These are phyloP conservation scores for Phalanger gymnotis DNA, from an alignment of 2,797 vertebrate species.

Conservation along the genomic window DNA sequence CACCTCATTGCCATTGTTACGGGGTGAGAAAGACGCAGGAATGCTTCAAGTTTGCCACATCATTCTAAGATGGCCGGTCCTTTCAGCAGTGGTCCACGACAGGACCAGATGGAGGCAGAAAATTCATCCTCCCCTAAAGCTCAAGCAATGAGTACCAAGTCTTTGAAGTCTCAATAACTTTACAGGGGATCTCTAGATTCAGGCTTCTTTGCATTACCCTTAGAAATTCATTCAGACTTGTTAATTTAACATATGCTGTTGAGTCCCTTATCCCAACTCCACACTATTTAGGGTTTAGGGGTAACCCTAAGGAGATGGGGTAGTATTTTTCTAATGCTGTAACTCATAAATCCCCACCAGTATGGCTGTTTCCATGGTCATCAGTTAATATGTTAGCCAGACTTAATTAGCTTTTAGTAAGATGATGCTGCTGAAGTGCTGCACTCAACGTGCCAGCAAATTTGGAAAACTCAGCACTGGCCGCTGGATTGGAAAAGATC, in stretches of 20 bases:
- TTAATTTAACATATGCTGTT: too few species aligned
- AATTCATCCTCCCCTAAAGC: not conserved
- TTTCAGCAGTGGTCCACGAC: not conserved
- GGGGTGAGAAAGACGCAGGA: not conserved
- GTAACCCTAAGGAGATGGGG: not conserved
- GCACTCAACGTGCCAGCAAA: too few species aligned
- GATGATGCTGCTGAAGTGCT: too few species aligned
- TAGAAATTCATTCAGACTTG: too few species aligned
- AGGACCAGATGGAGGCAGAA: not conserved
- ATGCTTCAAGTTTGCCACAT: not conserved
- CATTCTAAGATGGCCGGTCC: not conserved
- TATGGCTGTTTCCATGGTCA: not conserved
- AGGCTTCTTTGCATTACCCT: too few species aligned
- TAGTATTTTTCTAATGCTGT: not conserved
- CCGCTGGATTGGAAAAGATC: too few species aligned
- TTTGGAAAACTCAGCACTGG: too few species aligned
- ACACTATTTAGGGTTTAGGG: not conserved
- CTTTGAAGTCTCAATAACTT: too few species aligned
- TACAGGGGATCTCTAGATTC: too few species aligned
- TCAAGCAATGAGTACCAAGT: too few species aligned
- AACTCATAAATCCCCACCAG: not conserved
- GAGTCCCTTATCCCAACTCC: too few species aligned
- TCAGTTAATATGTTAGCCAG: not conserved
- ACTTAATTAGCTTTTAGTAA: not conserved
- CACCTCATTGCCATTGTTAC: not conserved